phyloP scores from a whole-genome alignment of 2,113 vertebrate species.

The Hystrix cristata region DNA sequence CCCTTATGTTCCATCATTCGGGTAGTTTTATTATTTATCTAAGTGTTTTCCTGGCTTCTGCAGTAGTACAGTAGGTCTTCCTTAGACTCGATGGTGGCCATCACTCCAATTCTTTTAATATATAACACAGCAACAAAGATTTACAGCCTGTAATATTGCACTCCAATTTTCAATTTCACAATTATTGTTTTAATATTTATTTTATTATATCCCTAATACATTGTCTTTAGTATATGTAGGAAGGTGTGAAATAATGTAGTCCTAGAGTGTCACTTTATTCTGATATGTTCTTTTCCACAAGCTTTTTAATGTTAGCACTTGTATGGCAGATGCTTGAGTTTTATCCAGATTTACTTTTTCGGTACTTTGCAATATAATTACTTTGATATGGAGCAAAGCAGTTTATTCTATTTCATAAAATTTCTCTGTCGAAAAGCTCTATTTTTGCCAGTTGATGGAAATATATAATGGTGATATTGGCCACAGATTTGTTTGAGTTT shows the following conservation, averaged over 20 bases:
- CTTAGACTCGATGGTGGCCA: neutral
- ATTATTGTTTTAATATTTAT: neutral
- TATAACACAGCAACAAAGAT: neutral
- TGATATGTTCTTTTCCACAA: neutral
- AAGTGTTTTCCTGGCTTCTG: neutral
- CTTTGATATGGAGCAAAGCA: neutral
- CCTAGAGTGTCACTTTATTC: neutral
- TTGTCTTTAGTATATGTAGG: neutral
- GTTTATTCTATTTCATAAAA: neutral
- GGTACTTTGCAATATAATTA: neutral
- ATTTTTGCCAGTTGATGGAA: neutral
- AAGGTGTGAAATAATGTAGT: neutral
- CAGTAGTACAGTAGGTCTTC: neutral
- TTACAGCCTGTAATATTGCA: neutral
- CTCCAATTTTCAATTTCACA: neutral
- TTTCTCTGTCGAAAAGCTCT: neutral
- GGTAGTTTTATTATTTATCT: neutral
- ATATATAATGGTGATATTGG: neutral
- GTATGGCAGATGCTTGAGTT: neutral
- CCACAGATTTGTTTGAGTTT: neutral
- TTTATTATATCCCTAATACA: neutral
- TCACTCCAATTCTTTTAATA: neutral
- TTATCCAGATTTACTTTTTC: neutral
- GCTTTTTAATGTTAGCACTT: neutral
- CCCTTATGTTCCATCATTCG: neutral